phyloP scores from a whole-genome alignment of 2,888 invertebrate genomes.

The Dascillus cervinus region DNA sequence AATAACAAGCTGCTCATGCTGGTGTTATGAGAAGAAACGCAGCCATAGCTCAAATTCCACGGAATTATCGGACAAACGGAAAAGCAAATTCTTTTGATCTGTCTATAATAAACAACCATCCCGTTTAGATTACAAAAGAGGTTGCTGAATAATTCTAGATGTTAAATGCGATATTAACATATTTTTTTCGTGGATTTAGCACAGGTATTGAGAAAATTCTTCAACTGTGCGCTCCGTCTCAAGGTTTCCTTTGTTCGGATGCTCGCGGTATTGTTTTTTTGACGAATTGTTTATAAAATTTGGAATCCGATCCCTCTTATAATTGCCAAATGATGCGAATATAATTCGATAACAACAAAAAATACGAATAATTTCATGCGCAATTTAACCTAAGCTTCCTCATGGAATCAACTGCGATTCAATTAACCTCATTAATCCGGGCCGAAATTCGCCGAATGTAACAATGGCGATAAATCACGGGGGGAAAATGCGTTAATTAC shows the following conservation, averaged over 20 bases:
- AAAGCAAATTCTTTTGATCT: too few relatives aligned
- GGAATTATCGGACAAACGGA: too few relatives aligned
- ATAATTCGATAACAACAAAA: conserved; percentile 5
- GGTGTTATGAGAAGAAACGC: too few relatives aligned
- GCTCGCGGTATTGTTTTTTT: conserved; percentile 17
- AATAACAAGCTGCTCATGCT: too few relatives aligned
- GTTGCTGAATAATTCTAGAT: conserved; percentile 24
- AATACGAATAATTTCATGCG: conserved; percentile 6
- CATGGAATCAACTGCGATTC: background rate
- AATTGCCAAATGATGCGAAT: conserved; percentile 12
- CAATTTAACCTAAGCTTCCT: conserved; percentile 5
- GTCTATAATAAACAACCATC: conserved; percentile 18
- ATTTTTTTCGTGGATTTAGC: conserved; percentile 22
- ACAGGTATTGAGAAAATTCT: conserved; percentile 22
- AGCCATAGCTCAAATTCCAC: conserved; percentile 14
- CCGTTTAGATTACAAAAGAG: conserved; percentile 10
- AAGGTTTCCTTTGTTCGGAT: conserved; percentile 21
- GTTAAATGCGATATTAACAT: conserved; percentile 24
- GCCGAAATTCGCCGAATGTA: background rate
- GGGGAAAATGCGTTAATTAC: background rate
- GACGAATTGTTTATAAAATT: conserved; percentile 13
- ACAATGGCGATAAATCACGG: background rate
- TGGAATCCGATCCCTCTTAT: conserved; percentile 14
- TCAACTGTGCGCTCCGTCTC: conserved; percentile 20
- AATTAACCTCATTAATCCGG: too few relatives aligned